Evolutionary conservation across 1,140 invertebrate genomes (phyloP), one percentile per base, ranked within the genome.

Genomic region (Papilio aristodemus): DNA sequence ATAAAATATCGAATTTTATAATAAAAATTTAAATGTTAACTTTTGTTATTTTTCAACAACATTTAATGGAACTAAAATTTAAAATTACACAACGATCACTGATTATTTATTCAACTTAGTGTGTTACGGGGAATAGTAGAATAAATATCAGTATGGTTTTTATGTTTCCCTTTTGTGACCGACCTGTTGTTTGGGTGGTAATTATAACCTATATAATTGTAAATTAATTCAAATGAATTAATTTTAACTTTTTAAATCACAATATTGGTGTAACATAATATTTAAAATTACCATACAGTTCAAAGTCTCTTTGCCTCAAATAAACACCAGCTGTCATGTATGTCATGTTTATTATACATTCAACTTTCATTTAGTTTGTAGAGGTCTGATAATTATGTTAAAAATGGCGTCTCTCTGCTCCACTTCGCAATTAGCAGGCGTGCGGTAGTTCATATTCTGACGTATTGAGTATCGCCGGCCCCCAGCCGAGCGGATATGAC

Each of bases 401-500:
- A 11, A 11, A 60, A 60, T 57, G 6, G 7, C 0, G 27, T 36
- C 10, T 58, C 54, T 58, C 19, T 60, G 32, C 32, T 60, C 32
- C 14, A 60, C 14, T 43, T 60, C 43, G 66, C 57, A 57, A 54
- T 68, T 64, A 71, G 63, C 39, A 50, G 43, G 59, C 25, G 38
- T 58, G 67, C 59, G 67, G 68, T 43, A 57, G 50, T 57, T 41
- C 59, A n/a, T n/a, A n/a, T n/a, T 67, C n/a, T n/a, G 19, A 67
- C 39, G 46, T 71, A 59, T 71, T 66, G 50, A 68, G 68, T 72
- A 59, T 71, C 75, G 54, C 43, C 62, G 69, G 69, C 57, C 67
- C 57, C 19, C 46, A 62, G 11, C 9, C 3, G 37, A 79, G 71
- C 78, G 79, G 79, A 80, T 80, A 72, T 74, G 75, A 74, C 43